Evolutionary conservation across 2,797 vertebrate genomes (phyloP).

Genomic region (Chaetophractus vellerosus): DNA sequence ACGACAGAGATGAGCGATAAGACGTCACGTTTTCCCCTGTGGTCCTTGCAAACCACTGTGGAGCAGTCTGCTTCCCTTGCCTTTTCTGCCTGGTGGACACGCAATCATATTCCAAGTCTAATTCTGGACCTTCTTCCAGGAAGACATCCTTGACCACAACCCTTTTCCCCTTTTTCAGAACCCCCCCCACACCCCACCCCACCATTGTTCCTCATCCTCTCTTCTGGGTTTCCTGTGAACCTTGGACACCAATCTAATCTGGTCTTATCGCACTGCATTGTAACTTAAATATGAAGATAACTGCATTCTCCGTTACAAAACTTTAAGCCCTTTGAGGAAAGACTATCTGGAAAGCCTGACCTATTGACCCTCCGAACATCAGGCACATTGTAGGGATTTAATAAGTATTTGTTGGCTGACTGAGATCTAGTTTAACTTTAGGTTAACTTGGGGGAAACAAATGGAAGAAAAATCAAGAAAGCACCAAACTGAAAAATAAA

Average conservation of each 20-base stretch:
- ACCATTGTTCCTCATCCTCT: not conserved
- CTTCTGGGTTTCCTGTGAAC: constrained; percentile 23
- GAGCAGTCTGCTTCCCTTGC: not conserved
- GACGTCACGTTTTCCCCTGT: not conserved
- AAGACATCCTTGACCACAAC: not conserved
- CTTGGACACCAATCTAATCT: not conserved
- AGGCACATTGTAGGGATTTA: not conserved
- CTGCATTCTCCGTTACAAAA: not conserved
- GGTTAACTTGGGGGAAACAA: not conserved
- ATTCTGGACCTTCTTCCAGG: constrained; percentile 6
- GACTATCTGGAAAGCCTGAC: not conserved
- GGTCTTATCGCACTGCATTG: not conserved
- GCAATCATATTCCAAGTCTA: not conserved
- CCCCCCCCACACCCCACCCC: not conserved
- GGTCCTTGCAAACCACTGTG: not conserved
- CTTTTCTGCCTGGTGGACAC: not conserved
- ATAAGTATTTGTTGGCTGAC: not conserved
- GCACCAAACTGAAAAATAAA: not conserved
- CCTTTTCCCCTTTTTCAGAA: not conserved
- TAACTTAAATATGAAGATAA: not conserved
- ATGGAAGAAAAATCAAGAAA: not conserved
- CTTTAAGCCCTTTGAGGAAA: not conserved
- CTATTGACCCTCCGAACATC: not conserved
- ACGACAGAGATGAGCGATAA: not conserved
- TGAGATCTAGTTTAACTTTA: not conserved